Conservation (phyloP, 2,888 invertebrate genomes). For the Drosophila falleni region DNA sequence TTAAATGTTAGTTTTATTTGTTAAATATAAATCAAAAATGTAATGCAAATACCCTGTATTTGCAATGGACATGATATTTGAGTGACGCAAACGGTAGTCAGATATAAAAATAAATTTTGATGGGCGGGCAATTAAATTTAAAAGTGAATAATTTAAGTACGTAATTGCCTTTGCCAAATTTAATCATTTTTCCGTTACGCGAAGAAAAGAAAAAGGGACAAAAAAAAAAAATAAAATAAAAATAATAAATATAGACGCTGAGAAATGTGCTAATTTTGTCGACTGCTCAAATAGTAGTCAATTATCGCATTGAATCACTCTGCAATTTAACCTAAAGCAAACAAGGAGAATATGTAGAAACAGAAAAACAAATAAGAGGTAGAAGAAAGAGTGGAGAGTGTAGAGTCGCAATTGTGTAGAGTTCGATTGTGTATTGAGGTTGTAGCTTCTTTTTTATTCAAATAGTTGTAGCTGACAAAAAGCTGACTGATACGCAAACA, state of each 20-base stretch:
- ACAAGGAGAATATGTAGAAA: not conserved
- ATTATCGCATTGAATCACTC: conserved; percentile 14
- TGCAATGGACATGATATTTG: not conserved
- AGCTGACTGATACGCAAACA: conserved; percentile 22
- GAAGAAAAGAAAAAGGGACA: conserved; percentile 1
- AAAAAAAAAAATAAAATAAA: too few relatives aligned
- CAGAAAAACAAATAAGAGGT: not conserved
- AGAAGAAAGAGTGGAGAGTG: not conserved
- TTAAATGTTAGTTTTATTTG: not conserved
- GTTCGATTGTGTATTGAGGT: too few relatives aligned
- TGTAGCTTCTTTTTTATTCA: not conserved
- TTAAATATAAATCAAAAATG: too few relatives aligned
- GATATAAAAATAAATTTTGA: conserved; percentile 19
- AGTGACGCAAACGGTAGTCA: conserved; percentile 26
- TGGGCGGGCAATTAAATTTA: conserved; percentile 1
- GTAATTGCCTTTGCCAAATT: conserved; percentile 29
- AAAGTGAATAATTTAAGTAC: conserved; percentile 21
- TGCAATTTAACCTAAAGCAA: not conserved
- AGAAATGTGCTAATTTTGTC: conserved; percentile 21
- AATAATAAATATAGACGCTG: conserved; percentile 13
- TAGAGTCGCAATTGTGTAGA: not conserved
- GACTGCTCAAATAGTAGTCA: conserved; percentile 3
- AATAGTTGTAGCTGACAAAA: conserved; percentile 1
- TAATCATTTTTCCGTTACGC: conserved; percentile 22
- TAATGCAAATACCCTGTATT: too few relatives aligned